Percentiles rank a stretch among this genome's conserved stretches.
Evolutionary conservation across 2,888 invertebrate species (phyloP).

Genomic region (Chesias legatella): DNA sequence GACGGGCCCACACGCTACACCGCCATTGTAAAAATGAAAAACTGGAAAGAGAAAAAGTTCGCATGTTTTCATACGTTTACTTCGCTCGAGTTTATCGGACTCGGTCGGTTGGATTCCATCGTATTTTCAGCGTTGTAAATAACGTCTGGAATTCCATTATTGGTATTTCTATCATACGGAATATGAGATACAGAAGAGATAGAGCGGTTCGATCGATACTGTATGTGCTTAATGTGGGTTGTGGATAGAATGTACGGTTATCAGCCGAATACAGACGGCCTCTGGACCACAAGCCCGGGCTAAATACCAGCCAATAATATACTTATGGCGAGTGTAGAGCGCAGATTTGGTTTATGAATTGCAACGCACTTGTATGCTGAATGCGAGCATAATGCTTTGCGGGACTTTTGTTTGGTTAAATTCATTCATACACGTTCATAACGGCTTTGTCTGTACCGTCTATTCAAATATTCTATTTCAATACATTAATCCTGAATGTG

Average conservation of each 20-base stretch:
- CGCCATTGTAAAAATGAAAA: constrained; percentile 56
- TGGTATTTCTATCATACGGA: constrained; percentile 36
- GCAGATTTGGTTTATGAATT: constrained; percentile 65
- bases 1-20: constrained; percentile 24
- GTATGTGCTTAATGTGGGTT: constrained; percentile 46
- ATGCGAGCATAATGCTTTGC: constrained; percentile 46
- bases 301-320: constrained; percentile 64
- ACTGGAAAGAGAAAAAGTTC: constrained; percentile 57
- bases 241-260: constrained; percentile 45
- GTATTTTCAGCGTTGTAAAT: constrained; percentile 25
- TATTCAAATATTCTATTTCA: constrained; percentile 42
- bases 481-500: constrained; percentile 15
- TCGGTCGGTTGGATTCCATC: constrained; percentile 33
- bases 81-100: constrained; percentile 57
- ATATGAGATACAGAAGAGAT: constrained; percentile 33
- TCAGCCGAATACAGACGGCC: constrained; percentile 57
- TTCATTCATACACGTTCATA: constrained; percentile 43
- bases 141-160: constrained; percentile 23
- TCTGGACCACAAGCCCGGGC: constrained; percentile 54
- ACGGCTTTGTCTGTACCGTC: constrained; percentile 36
- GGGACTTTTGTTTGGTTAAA: constrained; percentile 50
- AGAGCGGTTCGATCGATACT: constrained; percentile 39
- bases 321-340: constrained; percentile 60
- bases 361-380: constrained; percentile 56
- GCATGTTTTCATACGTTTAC: constrained; percentile 58